phyloP scores from a whole-genome alignment of 2,888 invertebrate species.

The Drosophila neotestacea region DNA sequence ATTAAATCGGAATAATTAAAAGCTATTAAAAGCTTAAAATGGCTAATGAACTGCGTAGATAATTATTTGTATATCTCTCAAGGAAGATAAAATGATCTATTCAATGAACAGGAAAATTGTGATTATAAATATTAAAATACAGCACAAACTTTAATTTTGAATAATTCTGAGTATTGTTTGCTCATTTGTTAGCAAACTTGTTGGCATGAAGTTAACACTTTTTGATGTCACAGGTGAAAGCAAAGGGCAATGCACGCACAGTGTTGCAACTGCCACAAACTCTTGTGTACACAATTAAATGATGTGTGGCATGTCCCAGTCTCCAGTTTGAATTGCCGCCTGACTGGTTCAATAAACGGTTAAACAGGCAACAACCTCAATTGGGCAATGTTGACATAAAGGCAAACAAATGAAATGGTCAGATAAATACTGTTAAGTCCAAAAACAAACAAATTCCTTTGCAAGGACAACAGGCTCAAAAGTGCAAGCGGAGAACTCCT shows the following conservation, averaged over 20 bases:
- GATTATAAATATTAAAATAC: not conserved
- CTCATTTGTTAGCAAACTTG: constrained; percentile 52
- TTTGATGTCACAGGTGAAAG: constrained; percentile 33
- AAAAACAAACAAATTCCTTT: constrained; percentile 53
- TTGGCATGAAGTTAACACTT: constrained; percentile 48
- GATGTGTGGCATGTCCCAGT: constrained; percentile 43
- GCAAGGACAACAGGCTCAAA: constrained; percentile 32
- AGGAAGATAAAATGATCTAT: not conserved
- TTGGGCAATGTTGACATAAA: constrained; percentile 48
- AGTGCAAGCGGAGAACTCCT: constrained; percentile 42
- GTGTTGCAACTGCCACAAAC: constrained; percentile 15
- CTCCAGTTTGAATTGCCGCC: constrained; percentile 6
- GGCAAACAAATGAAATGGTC: constrained; percentile 57
- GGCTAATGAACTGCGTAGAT: not conserved
- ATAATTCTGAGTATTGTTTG: constrained; percentile 6
- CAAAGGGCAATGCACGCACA: constrained; percentile 4
- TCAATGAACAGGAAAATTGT: constrained; percentile 2
- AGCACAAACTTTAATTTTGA: no score
- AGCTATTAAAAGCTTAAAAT: not conserved
- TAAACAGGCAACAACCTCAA: constrained; percentile 64
- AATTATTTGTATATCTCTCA: no score
- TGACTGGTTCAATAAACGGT: constrained; percentile 52
- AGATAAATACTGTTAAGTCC: constrained; percentile 24
- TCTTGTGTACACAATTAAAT: constrained; percentile 62
- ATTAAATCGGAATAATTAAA: not conserved